A percentile compares a stretch with the other conserved stretches of the same genome.
These are phyloP conservation scores for Spheniscus mendiculus DNA, from an alignment of 2,113 vertebrate species.

Conservation along the genomic window DNA sequence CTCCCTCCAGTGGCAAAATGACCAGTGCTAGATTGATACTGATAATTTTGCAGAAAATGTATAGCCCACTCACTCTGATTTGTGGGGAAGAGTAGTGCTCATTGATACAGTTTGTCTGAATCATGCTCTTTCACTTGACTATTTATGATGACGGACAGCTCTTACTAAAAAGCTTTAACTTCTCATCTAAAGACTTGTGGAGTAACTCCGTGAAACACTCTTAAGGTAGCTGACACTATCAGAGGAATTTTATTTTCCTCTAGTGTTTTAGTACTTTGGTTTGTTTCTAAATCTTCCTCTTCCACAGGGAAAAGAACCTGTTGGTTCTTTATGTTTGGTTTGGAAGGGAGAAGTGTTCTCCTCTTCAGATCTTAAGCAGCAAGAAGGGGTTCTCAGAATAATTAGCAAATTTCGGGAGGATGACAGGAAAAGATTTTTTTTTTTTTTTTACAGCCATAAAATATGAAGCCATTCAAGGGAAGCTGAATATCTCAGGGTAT, in stretches of 20 bases:
- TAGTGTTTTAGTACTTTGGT: not conserved
- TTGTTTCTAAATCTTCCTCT: not conserved
- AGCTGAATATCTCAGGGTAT: not conserved
- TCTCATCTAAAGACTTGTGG: not conserved
- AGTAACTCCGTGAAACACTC: not conserved
- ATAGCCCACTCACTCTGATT: not conserved
- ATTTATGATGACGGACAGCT: not conserved
- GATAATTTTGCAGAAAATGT: not conserved
- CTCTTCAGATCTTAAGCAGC: not conserved
- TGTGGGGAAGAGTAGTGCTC: not conserved
- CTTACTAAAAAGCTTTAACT: not conserved
- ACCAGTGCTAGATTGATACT: not conserved
- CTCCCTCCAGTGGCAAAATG: not conserved
- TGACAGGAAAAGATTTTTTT: not conserved
- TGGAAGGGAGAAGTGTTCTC: not conserved
- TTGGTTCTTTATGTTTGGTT: not conserved
- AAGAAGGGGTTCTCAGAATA: not conserved
- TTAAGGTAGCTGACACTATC: not conserved
- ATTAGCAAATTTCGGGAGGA: not conserved
- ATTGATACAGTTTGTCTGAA: not conserved
- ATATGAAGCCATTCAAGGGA: not conserved
- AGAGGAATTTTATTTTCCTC: not conserved
- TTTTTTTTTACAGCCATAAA: not conserved
- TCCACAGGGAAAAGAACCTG: not conserved
- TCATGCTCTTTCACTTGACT: not conserved